phyloP scores from a whole-genome alignment of 23 tunicate species.

The Trididemnum nubilum region DNA sequence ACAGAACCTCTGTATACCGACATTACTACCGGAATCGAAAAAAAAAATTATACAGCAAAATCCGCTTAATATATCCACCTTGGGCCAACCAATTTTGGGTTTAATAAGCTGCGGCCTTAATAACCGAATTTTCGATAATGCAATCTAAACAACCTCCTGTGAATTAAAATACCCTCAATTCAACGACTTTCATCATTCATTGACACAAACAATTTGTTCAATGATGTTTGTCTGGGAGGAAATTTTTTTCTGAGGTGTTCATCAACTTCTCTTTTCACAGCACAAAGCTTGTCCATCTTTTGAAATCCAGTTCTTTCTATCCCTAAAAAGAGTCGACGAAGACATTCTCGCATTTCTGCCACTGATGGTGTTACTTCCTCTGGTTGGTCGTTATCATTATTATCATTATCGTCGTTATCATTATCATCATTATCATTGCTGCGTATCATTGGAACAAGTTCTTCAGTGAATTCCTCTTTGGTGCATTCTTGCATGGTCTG shows the following conservation, averaged over 20 bases:
- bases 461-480: slow-evolving; percentile 28
- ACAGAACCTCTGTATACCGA: too few relatives aligned
- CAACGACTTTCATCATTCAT: slow-evolving; percentile 21
- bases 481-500: slow-evolving; percentile 18
- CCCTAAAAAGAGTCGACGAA: slow-evolving; percentile 24
- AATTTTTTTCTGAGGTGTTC: slow-evolving; percentile 37
- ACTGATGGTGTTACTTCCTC: slow-evolving; percentile 43
- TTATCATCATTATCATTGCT: slow-evolving; percentile 28
- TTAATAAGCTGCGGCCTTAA: neutral
- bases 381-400: slow-evolving; percentile 33
- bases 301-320: slow-evolving; percentile 35
- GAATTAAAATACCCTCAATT: slow-evolving; percentile 25
- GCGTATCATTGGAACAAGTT: slow-evolving; percentile 32
- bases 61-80: slow-evolving; percentile 34
- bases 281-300: slow-evolving; percentile 13
- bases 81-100: slow-evolving; percentile 27
- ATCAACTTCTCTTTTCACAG: slow-evolving; percentile 38
- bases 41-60: slow-evolving; percentile 29
- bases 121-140: neutral
- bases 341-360: slow-evolving; percentile 49
- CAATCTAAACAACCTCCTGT: neutral
- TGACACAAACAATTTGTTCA: slow-evolving; percentile 35
- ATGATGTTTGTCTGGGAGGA: slow-evolving; percentile 42
- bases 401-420: slow-evolving; percentile 11
- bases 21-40: too few relatives aligned